These are phyloP conservation scores for Mormyrus hasselquistii DNA, from an alignment of 2,797 vertebrate species.

Conservation along the genomic window DNA sequence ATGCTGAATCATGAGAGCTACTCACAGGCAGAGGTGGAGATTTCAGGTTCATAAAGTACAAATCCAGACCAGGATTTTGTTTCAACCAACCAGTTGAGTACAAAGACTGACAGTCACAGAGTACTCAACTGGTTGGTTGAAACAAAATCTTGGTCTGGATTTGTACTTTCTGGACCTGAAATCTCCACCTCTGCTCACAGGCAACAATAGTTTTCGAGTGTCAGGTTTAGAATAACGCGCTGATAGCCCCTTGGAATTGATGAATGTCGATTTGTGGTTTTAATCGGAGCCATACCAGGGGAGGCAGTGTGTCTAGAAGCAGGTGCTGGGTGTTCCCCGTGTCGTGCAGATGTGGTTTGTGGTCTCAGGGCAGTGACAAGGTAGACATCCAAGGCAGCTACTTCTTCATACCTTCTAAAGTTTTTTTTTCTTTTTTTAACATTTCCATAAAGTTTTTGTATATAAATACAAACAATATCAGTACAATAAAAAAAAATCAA, in stretches of 20 bases:
- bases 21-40: not conserved
- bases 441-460: slow-evolving; percentile 49
- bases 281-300: not conserved
- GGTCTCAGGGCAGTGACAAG: slow-evolving; percentile 43
- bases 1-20: not conserved
- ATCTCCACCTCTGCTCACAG: no score
- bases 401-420: slow-evolving; percentile 59
- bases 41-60: no score
- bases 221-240: not conserved
- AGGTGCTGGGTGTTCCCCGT: not conserved
- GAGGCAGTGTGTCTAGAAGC: not conserved
- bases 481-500: slow-evolving; percentile 35
- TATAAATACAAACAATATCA: slow-evolving; percentile 60
- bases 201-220: not conserved
- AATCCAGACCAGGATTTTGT: no score
- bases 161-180: no score
- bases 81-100: no score
- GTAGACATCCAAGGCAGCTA: slow-evolving; percentile 51
- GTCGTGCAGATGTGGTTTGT: not conserved
- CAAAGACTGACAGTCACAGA: no score
- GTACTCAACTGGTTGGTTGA: no score
- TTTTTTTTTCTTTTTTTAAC: slow-evolving; percentile 35
- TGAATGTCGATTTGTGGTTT: not conserved
- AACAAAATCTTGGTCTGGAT: no score
- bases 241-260: not conserved